These are phyloP conservation scores for Hypselothyrea guttata DNA, from an alignment of 2,888 invertebrate species.

Conservation along the genomic window DNA sequence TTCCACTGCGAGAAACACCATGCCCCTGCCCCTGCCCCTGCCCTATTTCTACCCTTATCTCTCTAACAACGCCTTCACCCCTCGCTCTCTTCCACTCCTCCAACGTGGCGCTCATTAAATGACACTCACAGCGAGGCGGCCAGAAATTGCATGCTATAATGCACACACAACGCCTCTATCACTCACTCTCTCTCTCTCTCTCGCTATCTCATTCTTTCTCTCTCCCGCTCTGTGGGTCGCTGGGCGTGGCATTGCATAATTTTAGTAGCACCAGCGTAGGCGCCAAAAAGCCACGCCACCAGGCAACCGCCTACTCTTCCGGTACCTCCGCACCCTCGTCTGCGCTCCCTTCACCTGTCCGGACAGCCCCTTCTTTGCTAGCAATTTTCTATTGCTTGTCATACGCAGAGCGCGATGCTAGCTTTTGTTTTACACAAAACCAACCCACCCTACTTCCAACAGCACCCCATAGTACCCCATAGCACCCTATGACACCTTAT, in stretches of 20 bases:
- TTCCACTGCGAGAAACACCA: conserved; percentile 29
- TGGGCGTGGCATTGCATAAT: conserved; percentile 75
- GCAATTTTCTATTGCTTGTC: conserved; percentile 61
- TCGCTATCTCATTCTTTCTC: not conserved
- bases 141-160: conserved; percentile 71
- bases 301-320: conserved; percentile 18
- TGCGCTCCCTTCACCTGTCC: not conserved
- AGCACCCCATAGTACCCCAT: not conserved
- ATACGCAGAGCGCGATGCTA: conserved; percentile 45
- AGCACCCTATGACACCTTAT: not conserved
- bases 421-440: conserved; percentile 51
- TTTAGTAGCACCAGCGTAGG: conserved; percentile 67
- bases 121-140: conserved; percentile 65
- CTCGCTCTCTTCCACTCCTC: conserved; percentile 2
- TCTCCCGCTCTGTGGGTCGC: conserved; percentile 2
- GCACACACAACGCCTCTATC: conserved; percentile 41
- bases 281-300: conserved; percentile 62
- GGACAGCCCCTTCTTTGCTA: conserved; percentile 8
- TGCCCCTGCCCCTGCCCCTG: not conserved
- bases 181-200: not conserved
- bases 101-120: conserved; percentile 75
- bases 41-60: conserved; percentile 4
- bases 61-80: conserved; percentile 2
- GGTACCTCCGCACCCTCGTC: not conserved
- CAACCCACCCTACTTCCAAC: not conserved